Base-by-base conservation (phyloP, 2,113 vertebrate species). In the Pao palembangensis region DNA sequence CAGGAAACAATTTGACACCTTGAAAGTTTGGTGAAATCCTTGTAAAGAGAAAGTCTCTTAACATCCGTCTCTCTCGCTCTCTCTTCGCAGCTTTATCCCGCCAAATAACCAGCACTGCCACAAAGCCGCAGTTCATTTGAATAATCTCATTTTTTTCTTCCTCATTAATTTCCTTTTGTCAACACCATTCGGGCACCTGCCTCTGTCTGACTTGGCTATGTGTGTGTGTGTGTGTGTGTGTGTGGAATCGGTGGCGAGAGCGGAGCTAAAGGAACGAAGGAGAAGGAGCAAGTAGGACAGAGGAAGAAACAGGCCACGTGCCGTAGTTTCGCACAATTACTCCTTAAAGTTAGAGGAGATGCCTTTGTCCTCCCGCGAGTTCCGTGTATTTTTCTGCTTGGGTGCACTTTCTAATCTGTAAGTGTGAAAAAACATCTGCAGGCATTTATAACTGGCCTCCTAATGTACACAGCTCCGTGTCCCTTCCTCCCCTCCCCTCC, bases 81-180 rank as follows among this genome's bases (percentile, higher is more conserved):
- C 34, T 12, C 51, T 17, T 51, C 19, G 19, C 28, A 6, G 53
- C 67, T 62, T 71, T 53, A 59, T 75, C 64, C 64, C 20, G 51
- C 20, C 64, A 44, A 76, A 58, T n/a, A n/a, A n/a, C n/a, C n/a
- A n/a, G n/a, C n/a, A n/a, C n/a, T n/a, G n/a, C n/a, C n/a, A n/a
- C n/a, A n/a, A n/a, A n/a, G n/a, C n/a, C n/a, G 21, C 53, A 19
- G n/a, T 6, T 61, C 52, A 73, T 79, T 78, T 81, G 71, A 77
- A 83, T 73, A 78, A 81, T 69, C 61, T 51, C 38, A 34, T 71
- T 18, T 59, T 50, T 28, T 64, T 73, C 55, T 56, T 66, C 51
- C 69, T 75, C 71, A 76, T 78, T 80, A 72, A 83, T 77, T 77
- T 86, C 52, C 74, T 84, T 85, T 84, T 80, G 72, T 78, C 79